Base-by-base conservation (phyloP, 2,888 invertebrate species). In the Sinotaia quadrata region DNA sequence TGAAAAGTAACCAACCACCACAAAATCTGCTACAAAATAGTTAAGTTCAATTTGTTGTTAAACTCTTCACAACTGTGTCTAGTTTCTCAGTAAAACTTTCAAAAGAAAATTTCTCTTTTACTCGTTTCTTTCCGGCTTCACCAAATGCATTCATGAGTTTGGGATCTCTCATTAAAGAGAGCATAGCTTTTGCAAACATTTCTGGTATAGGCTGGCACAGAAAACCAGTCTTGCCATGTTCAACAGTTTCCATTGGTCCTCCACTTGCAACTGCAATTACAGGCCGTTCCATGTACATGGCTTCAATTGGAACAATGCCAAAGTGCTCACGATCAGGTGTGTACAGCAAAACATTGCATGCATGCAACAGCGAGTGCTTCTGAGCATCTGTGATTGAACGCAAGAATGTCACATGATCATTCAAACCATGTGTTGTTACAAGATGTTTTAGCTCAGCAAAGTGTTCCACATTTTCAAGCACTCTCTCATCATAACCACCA, bases 251-350 rank as follows among this genome's bases (percentile, higher is more conserved):
- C 1, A 92, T 92, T 0, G 99, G 99, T 0, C 99, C 99, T 33
- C 99, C 99, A 82, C 94, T 95, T 82, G 95, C 94, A 0, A 95
- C 93, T 0, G 99, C 99, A 76, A 99, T 93, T 0, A 99, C 97
- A 4, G 98, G 97, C 83, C 95, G 94, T 4, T 92, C 91, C 86
- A 93, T 92, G 85, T 95, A 95, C 99, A 99, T 99, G 0, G 98
- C 97, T 90, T 99, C 99, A 65, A 99, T 90, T 0, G 99, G 99
- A 10, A 99, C 99, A 81, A 99, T 99, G 5, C 99, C 99, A 90
- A 99, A 99, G 89, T 99, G 99, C 88, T 99, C 99, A 86, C 95
- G 94, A 2, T 93, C 92, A 1, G 99, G 99, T 8, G 99, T 99
- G 85, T 99, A 99, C 29, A 99, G 85, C 27, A 99, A 89, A 75